Percentiles rank a stretch among this genome's conserved stretches.
Evolutionary conservation across 2,797 vertebrate species (phyloP).

Genomic region (Spinus olivaceus): DNA sequence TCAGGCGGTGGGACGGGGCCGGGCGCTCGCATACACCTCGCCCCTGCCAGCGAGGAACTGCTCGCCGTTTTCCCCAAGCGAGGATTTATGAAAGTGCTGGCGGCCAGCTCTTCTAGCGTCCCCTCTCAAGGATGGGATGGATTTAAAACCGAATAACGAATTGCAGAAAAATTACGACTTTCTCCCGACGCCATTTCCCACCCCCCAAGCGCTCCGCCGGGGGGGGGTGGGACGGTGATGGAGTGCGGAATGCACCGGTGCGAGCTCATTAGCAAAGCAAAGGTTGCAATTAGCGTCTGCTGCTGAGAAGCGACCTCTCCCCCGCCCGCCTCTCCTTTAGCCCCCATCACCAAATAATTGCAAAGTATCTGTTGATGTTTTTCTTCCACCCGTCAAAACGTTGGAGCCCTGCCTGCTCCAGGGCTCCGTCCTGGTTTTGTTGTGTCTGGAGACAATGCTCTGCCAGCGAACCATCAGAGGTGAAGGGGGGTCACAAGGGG

Average conservation of each 20-base stretch:
- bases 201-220: neutral
- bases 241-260: neutral
- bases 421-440: slow-evolving; percentile 8
- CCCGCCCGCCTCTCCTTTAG: neutral
- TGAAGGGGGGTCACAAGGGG: slow-evolving; percentile 8
- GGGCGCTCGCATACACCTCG: neutral
- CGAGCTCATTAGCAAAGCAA: slow-evolving; percentile 38
- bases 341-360: slow-evolving; percentile 25
- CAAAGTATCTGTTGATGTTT: slow-evolving; percentile 40
- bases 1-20: neutral
- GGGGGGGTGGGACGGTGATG: neutral
- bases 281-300: slow-evolving; percentile 41
- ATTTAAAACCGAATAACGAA: neutral
- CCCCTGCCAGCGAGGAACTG: neutral
- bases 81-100: neutral
- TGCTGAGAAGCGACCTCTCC: neutral
- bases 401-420: slow-evolving; percentile 28
- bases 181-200: neutral
- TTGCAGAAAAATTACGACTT: neutral
- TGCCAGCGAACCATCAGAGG: neutral
- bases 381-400: slow-evolving; percentile 37
- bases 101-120: neutral
- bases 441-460: slow-evolving; percentile 47
- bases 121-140: neutral
- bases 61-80: neutral